Percentiles rank a stretch among this genome's conserved stretches.
phyloP scores from a whole-genome alignment of 2,888 invertebrate species.

The Chromoteleia sp. region DNA sequence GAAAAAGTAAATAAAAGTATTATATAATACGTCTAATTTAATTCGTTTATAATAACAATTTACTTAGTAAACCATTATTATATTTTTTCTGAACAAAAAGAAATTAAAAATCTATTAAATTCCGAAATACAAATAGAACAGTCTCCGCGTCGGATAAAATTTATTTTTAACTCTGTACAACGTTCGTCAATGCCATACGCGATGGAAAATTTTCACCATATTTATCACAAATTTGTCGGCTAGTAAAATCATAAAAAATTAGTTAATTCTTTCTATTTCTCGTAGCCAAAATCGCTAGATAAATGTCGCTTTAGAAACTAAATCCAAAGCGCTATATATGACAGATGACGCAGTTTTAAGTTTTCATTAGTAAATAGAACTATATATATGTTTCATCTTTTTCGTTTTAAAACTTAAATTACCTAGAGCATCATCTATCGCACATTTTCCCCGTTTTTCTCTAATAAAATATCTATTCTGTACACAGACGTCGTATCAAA shows the following conservation, averaged over 20 bases:
- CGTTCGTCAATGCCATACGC: conserved; percentile 9
- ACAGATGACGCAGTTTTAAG: neutral
- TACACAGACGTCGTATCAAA: neutral
- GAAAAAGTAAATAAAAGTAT: neutral
- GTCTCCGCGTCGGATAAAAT: conserved; percentile 43
- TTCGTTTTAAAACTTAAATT: neutral
- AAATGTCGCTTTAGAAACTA: neutral
- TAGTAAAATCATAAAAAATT: conserved; percentile 2
- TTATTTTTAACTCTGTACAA: conserved; percentile 30
- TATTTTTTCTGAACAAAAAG: too few species aligned
- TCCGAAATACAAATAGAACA: conserved; percentile 33
- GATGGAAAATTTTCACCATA: neutral
- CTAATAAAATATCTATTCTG: neutral
- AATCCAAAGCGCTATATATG: neutral
- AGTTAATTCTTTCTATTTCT: neutral
- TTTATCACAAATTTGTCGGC: conserved; percentile 6
- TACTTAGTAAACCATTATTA: conserved; percentile 21
- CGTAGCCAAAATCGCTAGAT: neutral
- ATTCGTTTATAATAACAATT: neutral
- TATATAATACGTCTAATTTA: neutral
- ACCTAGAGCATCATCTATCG: neutral
- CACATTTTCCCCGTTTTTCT: neutral
- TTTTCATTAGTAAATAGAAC: too few species aligned
- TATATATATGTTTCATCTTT: too few species aligned
- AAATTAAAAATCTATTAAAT: neutral